A percentile compares a stretch with the other conserved stretches of the same genome.
phyloP scores from a whole-genome alignment of 2,113 vertebrate species.

The Amblyopsis rosae region DNA sequence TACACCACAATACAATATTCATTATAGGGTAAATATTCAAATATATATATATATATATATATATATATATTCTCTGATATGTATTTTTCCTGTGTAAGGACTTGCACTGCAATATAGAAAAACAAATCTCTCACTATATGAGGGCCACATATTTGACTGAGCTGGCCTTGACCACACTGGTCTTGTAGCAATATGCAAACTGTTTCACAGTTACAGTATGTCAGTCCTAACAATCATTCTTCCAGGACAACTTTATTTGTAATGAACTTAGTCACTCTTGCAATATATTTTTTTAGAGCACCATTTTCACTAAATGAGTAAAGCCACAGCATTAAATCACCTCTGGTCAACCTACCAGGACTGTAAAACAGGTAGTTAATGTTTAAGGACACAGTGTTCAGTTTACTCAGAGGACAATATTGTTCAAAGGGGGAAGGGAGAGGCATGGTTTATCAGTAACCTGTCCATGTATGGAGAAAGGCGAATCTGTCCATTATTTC shows the following conservation, averaged over 20 bases:
- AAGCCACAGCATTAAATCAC: not conserved
- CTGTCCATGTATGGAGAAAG: constrained; percentile 72
- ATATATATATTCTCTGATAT: no score
- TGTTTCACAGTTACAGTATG: constrained; percentile 20
- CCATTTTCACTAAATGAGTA: not conserved
- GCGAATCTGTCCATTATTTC: constrained; percentile 72
- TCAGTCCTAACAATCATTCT: constrained; percentile 46
- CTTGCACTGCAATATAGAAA: no score
- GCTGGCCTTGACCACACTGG: not conserved
- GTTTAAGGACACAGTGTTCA: constrained; percentile 62
- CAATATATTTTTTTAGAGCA: no score
- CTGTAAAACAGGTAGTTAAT: constrained; percentile 57
- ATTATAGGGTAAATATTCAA: no score
- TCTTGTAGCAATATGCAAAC: constrained; percentile 5
- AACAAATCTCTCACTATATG: not conserved
- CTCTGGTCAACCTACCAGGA: not conserved
- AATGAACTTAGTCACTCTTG: no score
- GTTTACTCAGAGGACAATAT: constrained; percentile 39
- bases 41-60: no score
- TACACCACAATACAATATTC: no score
- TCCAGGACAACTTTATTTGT: constrained; percentile 25
- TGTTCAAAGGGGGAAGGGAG: constrained; percentile 60
- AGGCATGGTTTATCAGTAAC: constrained; percentile 78
- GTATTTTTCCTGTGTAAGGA: no score
- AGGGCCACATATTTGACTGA: not conserved